phyloP scores from a whole-genome alignment of 2,797 vertebrate species.

The Coendou prehensilis region DNA sequence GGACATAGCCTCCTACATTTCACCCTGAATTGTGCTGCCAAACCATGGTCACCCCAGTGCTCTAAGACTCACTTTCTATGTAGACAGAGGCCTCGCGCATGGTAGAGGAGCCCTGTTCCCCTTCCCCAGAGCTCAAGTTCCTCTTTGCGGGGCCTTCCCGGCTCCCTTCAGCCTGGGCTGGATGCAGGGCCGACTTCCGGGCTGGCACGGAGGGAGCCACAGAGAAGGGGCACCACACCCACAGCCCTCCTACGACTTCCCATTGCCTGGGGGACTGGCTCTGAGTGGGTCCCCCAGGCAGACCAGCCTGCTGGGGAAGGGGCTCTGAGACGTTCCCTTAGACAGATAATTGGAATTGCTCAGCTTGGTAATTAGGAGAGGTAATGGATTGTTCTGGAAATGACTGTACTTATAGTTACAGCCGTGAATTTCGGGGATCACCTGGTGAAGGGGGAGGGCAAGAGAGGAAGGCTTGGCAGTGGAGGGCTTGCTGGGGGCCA shows the following conservation, averaged over 20 bases:
- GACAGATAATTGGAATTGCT: slow-evolving; percentile 72
- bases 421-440: slow-evolving; percentile 68
- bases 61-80: neutral
- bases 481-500: neutral
- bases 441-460: slow-evolving; percentile 19
- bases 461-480: neutral
- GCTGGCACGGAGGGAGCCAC: neutral
- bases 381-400: slow-evolving; percentile 63
- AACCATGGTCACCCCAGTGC: no score
- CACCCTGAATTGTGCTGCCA: neutral
- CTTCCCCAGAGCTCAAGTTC: neutral
- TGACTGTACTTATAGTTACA: slow-evolving; percentile 76
- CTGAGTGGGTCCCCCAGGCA: neutral
- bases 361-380: slow-evolving; percentile 77
- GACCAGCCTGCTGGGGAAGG: slow-evolving; percentile 9
- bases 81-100: neutral
- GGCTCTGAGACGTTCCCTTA: slow-evolving; percentile 68
- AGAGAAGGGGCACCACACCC: neutral
- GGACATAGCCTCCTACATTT: neutral
- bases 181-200: neutral
- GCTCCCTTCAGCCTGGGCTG: neutral
- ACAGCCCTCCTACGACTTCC: neutral
- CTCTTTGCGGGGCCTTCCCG: neutral
- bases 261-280: slow-evolving; percentile 2
- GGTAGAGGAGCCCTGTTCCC: neutral